Conservation (phyloP, 2,113 vertebrate species). For the Saguinus midas region DNA sequence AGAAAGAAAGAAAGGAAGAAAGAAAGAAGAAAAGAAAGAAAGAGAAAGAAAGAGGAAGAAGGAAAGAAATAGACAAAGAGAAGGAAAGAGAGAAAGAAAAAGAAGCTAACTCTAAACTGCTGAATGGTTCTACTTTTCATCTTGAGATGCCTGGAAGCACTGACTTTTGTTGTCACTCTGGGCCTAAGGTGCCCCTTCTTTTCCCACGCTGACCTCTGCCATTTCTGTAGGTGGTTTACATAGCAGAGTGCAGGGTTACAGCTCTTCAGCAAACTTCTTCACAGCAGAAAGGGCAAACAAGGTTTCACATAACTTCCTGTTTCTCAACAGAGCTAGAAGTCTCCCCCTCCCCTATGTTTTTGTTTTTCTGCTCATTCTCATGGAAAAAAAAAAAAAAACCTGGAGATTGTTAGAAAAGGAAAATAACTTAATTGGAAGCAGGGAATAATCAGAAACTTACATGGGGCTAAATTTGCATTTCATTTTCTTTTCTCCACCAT, state of each 20-base stretch:
- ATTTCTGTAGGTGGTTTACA: constrained; percentile 63
- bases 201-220: constrained; percentile 75
- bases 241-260: constrained; percentile 12
- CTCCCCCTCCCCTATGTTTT: constrained; percentile 9
- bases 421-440: constrained; percentile 72
- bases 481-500: not conserved
- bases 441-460: constrained; percentile 37
- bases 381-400: constrained; percentile 32
- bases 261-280: constrained; percentile 50
- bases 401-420: constrained; percentile 44
- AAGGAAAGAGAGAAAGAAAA: not conserved
- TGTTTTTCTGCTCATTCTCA: constrained; percentile 51
- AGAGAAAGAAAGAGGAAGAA: too few species aligned
- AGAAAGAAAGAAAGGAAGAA: not conserved
- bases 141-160: constrained; percentile 31
- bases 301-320: constrained; percentile 49
- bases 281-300: constrained; percentile 52
- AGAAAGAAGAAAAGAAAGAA: not conserved
- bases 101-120: not conserved
- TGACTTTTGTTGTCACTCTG: constrained; percentile 56
- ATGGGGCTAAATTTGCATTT: not conserved
- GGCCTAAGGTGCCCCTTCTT: constrained; percentile 56
- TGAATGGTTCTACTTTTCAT: not conserved
- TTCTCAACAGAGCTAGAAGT: not conserved
- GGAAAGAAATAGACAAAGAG: too few species aligned